These are phyloP conservation scores for Macrophya annulata DNA, from an alignment of 2,888 invertebrate genomes.

Conservation along the genomic window DNA sequence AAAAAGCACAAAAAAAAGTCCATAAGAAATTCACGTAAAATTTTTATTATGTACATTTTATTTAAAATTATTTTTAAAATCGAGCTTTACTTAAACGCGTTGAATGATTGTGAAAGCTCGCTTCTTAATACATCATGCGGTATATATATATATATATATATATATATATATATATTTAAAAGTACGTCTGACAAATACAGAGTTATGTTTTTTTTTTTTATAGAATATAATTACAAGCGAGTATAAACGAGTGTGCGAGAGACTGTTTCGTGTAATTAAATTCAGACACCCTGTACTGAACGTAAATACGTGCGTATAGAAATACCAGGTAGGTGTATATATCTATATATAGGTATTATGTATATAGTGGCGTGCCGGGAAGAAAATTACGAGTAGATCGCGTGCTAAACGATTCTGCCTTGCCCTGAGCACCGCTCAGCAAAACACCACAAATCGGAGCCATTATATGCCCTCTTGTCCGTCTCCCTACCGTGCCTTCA, in stretches of 20 bases:
- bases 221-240: background rate
- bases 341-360: background rate
- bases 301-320: conserved; percentile 33
- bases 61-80: too few species aligned
- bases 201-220: background rate
- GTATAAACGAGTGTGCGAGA: background rate
- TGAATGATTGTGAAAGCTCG: too few species aligned
- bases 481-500: conserved; percentile 34
- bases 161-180: too few species aligned
- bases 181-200: background rate
- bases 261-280: background rate
- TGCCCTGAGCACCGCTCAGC: conserved; percentile 63
- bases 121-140: too few species aligned
- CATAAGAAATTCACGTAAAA: background rate
- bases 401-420: conserved; percentile 76
- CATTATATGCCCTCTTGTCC: conserved; percentile 63
- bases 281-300: conserved; percentile 27
- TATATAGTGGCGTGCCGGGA: conserved; percentile 58
- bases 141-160: too few species aligned
- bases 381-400: conserved; percentile 77
- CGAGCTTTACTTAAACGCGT: too few species aligned
- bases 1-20: too few species aligned
- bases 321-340: background rate
- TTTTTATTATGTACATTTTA: too few species aligned
- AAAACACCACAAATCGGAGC: conserved; percentile 70